Conservation (phyloP, 2,797 vertebrate species). For the Pseudomugil tenellus region DNA sequence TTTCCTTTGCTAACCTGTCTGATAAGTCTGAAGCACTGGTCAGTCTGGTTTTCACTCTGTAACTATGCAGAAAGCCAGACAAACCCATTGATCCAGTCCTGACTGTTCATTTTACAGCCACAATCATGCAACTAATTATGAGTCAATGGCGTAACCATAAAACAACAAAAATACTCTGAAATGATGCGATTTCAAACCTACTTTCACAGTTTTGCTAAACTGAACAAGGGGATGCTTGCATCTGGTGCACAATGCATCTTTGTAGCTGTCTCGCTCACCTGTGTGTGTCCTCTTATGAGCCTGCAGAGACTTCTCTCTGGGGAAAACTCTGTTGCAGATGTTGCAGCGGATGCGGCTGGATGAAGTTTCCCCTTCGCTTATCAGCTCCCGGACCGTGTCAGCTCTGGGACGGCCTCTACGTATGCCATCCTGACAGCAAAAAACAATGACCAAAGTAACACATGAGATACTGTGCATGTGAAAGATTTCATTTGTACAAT, state of each 20-base stretch:
- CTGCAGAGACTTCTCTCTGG: slow-evolving; percentile 95
- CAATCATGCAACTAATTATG: background rate
- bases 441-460: background rate
- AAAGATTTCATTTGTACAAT: too few species aligned
- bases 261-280: slow-evolving; percentile 74
- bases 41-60: background rate
- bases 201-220: background rate
- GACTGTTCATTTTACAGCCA: background rate
- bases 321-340: slow-evolving; percentile 97
- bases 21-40: background rate
- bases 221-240: background rate
- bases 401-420: slow-evolving; percentile 93
- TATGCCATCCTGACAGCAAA: slow-evolving; percentile 86
- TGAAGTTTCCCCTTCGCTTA: slow-evolving; percentile 94
- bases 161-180: background rate
- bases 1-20: background rate
- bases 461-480: too few species aligned
- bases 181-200: too few species aligned
- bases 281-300: slow-evolving; percentile 98
- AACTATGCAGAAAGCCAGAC: background rate
- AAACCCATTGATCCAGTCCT: background rate
- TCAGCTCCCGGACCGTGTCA: slow-evolving; percentile 94
- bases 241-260: background rate
- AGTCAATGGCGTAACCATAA: background rate
- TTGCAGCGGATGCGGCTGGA: slow-evolving; percentile 96